Evolutionary conservation across 2,113 vertebrate genomes (phyloP).

Genomic region (Prolemur simus): DNA sequence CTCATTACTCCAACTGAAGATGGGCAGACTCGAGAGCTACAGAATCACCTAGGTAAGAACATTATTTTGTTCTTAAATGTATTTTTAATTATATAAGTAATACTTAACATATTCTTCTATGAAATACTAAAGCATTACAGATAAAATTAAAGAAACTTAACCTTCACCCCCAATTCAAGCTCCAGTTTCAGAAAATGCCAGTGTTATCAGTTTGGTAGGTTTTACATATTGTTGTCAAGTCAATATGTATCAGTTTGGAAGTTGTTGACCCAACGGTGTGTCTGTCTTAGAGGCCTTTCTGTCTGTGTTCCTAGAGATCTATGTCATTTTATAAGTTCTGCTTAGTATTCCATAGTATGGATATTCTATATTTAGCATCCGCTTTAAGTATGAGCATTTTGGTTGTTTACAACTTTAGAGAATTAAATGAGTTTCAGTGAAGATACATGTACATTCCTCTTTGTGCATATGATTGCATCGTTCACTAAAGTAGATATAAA

Average conservation of each 20-base stretch:
- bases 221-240: neutral
- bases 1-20: slow-evolving; percentile 97
- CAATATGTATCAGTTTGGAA: neutral
- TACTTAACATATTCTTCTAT: neutral
- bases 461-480: neutral
- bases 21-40: slow-evolving; percentile 94
- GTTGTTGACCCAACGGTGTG: neutral
- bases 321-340: neutral
- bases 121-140: neutral
- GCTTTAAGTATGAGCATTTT: neutral
- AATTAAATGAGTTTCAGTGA: neutral
- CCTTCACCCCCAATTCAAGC: neutral
- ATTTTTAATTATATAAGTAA: neutral
- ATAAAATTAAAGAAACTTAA: neutral
- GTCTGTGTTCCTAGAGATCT: neutral
- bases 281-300: neutral
- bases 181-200: neutral
- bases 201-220: neutral
- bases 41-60: slow-evolving; percentile 94
- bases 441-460: neutral
- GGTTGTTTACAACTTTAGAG: neutral
- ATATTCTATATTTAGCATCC: neutral
- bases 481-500: neutral
- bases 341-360: neutral
- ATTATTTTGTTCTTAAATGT: neutral